Conservation (phyloP, 2,888 invertebrate genomes). For the Shargacucullia verbasci region DNA sequence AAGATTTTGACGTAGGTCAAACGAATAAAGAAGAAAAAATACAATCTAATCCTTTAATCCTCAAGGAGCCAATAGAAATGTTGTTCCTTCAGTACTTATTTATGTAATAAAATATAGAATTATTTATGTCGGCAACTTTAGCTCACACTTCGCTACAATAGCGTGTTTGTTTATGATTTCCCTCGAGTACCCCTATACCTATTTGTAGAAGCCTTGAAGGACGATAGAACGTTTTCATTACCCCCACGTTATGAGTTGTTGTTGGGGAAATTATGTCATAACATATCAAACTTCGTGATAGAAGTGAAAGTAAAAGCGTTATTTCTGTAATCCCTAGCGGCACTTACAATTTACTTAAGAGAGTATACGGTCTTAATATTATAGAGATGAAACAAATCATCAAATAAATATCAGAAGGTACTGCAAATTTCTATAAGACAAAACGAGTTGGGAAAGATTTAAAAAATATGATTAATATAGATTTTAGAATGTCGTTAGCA, state of each 20-base stretch:
- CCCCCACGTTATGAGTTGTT: slow-evolving; percentile 54
- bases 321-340: slow-evolving; percentile 4
- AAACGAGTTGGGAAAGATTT: too few species aligned
- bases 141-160: slow-evolving; percentile 58
- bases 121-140: slow-evolving; percentile 58
- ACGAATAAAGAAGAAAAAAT: slow-evolving; percentile 39
- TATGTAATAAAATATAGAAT: slow-evolving; percentile 57
- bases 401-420: too few species aligned
- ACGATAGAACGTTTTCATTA: slow-evolving; percentile 60
- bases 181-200: slow-evolving; percentile 56
- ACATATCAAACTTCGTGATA: slow-evolving; percentile 40
- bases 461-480: too few species aligned
- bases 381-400: too few species aligned
- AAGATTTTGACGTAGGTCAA: slow-evolving; percentile 13
- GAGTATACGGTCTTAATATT: too few species aligned
- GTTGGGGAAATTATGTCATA: slow-evolving; percentile 50
- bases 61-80: slow-evolving; percentile 52
- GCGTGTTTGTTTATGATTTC: slow-evolving; percentile 61
- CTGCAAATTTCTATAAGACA: too few species aligned
- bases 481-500: too few species aligned
- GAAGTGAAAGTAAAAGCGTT: slow-evolving; percentile 13
- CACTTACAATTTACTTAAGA: too few species aligned
- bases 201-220: slow-evolving; percentile 61
- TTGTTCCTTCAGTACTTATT: slow-evolving; percentile 47
- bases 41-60: slow-evolving; percentile 49